Evolutionary conservation across 2,888 invertebrate species (phyloP).

Genomic region (Alcis repandata): DNA sequence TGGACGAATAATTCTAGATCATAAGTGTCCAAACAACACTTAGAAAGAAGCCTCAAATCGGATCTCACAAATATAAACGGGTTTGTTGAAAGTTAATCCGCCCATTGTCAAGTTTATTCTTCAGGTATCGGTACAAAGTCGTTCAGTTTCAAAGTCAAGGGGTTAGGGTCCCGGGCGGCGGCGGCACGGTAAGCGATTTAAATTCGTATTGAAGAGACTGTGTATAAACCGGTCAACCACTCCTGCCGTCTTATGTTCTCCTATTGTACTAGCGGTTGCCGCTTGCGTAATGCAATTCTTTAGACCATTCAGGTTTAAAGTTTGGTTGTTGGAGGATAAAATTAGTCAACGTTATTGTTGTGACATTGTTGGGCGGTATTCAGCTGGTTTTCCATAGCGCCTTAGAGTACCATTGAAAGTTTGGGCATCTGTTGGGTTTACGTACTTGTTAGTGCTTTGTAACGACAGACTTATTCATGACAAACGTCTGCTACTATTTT

Average conservation of each 20-base stretch:
- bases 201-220: slow-evolving; percentile 53
- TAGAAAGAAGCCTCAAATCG: neutral
- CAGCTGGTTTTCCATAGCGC: neutral
- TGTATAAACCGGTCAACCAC: slow-evolving; percentile 55
- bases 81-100: slow-evolving; percentile 12
- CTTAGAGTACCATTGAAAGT: no score
- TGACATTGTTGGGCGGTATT: neutral
- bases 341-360: slow-evolving; percentile 1
- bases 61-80: neutral
- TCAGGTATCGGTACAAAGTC: slow-evolving; percentile 42
- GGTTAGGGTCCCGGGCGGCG: slow-evolving; percentile 57
- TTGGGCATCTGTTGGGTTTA: no score
- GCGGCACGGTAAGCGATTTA: slow-evolving; percentile 53
- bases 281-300: slow-evolving; percentile 20
- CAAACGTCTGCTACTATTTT: no score
- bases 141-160: slow-evolving; percentile 63
- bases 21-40: neutral
- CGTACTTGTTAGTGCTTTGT: neutral
- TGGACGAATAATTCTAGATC: neutral
- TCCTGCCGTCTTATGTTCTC: slow-evolving; percentile 56
- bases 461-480: neutral
- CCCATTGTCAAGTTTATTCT: slow-evolving; percentile 19
- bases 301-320: neutral
- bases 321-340: no score
- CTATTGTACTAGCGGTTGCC: slow-evolving; percentile 49